Evolutionary conservation across 2,888 invertebrate genomes (phyloP), one percentile per base, ranked within the genome.

Genomic region (Lamellibrachia satsuma): DNA sequence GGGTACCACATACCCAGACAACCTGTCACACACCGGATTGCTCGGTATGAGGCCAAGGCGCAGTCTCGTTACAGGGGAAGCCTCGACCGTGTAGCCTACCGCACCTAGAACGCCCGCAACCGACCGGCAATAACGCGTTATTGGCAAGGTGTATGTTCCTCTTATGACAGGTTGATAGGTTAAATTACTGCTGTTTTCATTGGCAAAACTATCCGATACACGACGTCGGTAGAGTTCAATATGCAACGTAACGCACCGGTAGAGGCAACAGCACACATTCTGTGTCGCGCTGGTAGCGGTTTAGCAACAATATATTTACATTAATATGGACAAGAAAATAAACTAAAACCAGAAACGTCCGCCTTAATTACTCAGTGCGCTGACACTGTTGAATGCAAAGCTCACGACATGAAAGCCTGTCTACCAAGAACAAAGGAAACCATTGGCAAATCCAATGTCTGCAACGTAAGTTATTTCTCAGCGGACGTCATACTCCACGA

Each of bases 401-500:
- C 6, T 15, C 75, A 75, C 75, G n/a, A 22, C 15, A 75, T 22
- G 39, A 39, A 39, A 39, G 39, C 39, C 39, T 39, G 75, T 15
- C 22, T 75, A 75, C 75, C 1, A 22, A 75, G 75, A 75, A 75
- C 75, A 75, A 75, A 75, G 75, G n/a, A 75, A 75, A 22, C 75
- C 75, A 22, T 15, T 75, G 75, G 75, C 75, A 75, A 75, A 75
- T 22, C 75, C 22, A 75, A 11, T 75, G 75, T 75, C 75, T 75
- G 75, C 75, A 75, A 15, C 75, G 75, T 75, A 75, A 11, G 22
- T n/a, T n/a, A 15, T 75, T 22, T 75, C 4, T 75, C 6, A 94
- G 93, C 52, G 92, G 93, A 92, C 94, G 94, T 9, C 94, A 90
- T 52, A 92, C 27, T 75, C 52, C 90, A 52, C 55, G n/a, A 27